These are phyloP conservation scores for pig (Sus scrofa) DNA, from an alignment of 2,113 vertebrate genomes.

Conservation along the genomic window DNA sequence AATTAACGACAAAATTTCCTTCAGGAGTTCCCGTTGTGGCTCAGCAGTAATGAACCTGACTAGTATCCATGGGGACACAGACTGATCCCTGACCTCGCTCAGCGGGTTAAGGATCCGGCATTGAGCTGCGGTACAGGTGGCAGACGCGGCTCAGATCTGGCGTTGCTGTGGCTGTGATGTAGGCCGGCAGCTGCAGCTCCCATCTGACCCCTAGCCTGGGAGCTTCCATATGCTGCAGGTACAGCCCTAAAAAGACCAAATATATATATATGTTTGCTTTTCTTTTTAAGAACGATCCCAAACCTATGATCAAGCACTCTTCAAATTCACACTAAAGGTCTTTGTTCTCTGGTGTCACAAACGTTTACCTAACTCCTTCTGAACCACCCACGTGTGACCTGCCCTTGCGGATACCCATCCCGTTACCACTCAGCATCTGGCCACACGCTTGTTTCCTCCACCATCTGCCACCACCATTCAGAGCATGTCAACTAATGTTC, in stretches of 20 bases:
- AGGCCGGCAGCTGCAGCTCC: too few species aligned
- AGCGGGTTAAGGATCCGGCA: too few species aligned
- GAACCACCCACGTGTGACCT: background rate
- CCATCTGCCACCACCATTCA: background rate
- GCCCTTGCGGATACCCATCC: background rate
- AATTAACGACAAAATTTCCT: constrained; percentile 15
- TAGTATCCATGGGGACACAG: too few species aligned
- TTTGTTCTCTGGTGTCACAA: background rate
- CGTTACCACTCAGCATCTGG: background rate
- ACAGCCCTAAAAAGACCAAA: too few species aligned
- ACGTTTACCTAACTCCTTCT: background rate
- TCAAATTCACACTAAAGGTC: background rate
- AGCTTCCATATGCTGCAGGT: too few species aligned
- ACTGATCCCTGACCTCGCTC: too few species aligned
- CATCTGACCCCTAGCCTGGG: too few species aligned
- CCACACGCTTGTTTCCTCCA: background rate
- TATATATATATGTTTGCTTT: constrained; percentile 33
- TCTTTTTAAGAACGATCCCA: background rate
- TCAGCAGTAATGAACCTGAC: too few species aligned
- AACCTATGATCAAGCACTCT: background rate
- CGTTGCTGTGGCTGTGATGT: too few species aligned
- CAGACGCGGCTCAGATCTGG: too few species aligned
- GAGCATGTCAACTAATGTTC: background rate
- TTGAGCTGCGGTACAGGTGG: too few species aligned
- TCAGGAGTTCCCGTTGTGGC: too few species aligned